A percentile compares a stretch with the other conserved stretches of the same genome.
phyloP scores from a whole-genome alignment of 1,140 invertebrate genomes.

The Wiebesia pumilae region DNA sequence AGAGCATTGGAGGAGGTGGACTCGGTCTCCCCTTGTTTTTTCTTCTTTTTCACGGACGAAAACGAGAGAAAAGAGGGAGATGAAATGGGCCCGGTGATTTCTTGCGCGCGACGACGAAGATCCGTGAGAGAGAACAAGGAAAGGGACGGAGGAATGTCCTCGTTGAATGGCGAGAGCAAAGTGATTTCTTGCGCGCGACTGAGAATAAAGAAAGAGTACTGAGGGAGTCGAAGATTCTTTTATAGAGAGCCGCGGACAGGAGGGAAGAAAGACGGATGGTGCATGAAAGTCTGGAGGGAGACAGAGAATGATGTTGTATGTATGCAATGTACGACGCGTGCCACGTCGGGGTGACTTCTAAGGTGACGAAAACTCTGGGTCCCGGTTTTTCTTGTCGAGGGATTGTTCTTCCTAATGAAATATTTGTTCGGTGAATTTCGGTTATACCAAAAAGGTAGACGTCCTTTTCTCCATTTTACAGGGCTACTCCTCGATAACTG shows the following conservation, averaged over 20 bases:
- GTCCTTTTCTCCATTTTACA: not conserved
- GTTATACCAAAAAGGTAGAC: not conserved
- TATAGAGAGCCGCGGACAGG: slow-evolving; percentile 38
- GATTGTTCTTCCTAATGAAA: slow-evolving; percentile 39
- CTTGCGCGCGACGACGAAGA: slow-evolving; percentile 58
- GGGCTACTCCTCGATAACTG: not conserved
- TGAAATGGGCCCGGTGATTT: slow-evolving; percentile 50
- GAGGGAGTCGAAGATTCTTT: slow-evolving; percentile 28
- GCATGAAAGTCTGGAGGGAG: slow-evolving; percentile 49
- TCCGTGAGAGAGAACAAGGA: slow-evolving; percentile 24
- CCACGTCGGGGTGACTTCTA: not conserved
- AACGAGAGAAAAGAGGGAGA: slow-evolving; percentile 27
- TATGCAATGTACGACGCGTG: slow-evolving; percentile 38
- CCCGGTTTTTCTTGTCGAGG: not conserved
- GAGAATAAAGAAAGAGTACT: slow-evolving; percentile 50
- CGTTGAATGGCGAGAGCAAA: slow-evolving; percentile 51
- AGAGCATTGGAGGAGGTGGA: slow-evolving; percentile 44
- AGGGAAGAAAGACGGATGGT: slow-evolving; percentile 50
- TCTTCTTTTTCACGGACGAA: slow-evolving; percentile 45
- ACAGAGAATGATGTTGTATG: slow-evolving; percentile 44
- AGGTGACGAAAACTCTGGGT: not conserved
- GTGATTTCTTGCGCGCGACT: slow-evolving; percentile 56
- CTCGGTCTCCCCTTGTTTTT: not conserved
- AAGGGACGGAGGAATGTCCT: slow-evolving; percentile 34
- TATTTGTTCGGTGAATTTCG: not conserved